Base-by-base conservation (phyloP, 2,113 vertebrate species). In the Falcunculus frontatus region DNA sequence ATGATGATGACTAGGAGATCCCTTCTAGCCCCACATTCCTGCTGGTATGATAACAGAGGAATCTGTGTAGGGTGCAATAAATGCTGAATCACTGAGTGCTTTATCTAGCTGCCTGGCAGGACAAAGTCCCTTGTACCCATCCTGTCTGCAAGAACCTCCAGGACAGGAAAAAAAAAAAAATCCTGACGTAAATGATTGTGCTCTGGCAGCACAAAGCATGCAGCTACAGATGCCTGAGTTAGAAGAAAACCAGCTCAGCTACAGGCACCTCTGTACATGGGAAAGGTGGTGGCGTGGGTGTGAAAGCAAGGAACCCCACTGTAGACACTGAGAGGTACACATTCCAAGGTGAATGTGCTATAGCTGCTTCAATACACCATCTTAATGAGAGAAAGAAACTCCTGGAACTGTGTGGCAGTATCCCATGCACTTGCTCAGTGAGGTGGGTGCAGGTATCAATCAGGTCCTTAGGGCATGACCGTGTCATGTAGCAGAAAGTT, bases 11-110 rank as follows among this genome's bases (percentile, higher is more conserved):
- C 86, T 70, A 92, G 94, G 96, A 95, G 83, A 96, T 95, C 69
- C 93, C 94, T 95, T 86, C 86, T 95, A 95, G 93, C 93, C 76
- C 91, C 5, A 12, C 94, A 93, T 95, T 95, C 84, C 93, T 95
- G 76, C 76, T 87, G 69, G 84, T 95, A 59, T 56, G 91, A 90
- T 96, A 96, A 92, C 84, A 95, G 75, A 90, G 76, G 76, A 90
- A 81, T 93, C 93, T 78, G 64, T 63, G 76, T 67, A 90, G 60
- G 84, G 86, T 6, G 1, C 94, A 92, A 83, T 55, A 95, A 95
- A 59, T 96, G 93, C 96, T 97, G 96, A 96, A 74, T 95, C 95
- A 96, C 56, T 26, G 65, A 70, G 29, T 32, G 49, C 80, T 95
- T 91, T 84, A 78, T 95, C 87, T 75, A 87, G 94, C 80, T 91